phyloP scores from a whole-genome alignment of 2,113 vertebrate species.

The Ciconia boyciana region DNA sequence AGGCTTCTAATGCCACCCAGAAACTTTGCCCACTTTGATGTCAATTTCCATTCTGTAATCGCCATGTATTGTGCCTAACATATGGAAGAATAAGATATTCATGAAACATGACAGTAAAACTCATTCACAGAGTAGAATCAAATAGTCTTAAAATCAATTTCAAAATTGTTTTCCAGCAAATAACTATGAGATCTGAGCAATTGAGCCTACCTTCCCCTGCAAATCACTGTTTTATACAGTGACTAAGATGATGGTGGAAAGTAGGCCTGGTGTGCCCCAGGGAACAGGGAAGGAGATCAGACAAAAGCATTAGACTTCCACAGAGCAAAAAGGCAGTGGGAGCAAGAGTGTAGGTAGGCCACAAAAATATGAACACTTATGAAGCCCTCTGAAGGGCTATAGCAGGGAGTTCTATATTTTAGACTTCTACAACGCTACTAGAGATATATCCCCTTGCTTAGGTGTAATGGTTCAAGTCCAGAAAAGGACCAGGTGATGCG shows the following conservation, averaged over 20 bases:
- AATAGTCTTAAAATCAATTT: not conserved
- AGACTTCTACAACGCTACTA: not conserved
- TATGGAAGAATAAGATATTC: not conserved
- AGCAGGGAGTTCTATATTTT: not conserved
- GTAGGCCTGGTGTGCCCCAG: not conserved
- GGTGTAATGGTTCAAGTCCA: not conserved
- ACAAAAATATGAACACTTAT: not conserved
- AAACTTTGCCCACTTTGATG: not conserved
- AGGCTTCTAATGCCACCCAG: not conserved
- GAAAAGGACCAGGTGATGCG: not conserved
- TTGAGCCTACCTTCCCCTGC: not conserved
- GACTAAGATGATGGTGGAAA: not conserved
- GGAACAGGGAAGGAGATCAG: not conserved
- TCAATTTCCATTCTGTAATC: not conserved
- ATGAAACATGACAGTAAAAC: not conserved
- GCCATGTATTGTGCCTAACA: not conserved
- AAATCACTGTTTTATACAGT: not conserved
- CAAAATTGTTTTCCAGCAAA: not conserved
- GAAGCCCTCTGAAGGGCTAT: not conserved
- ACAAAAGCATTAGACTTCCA: not conserved
- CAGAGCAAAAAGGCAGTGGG: not conserved
- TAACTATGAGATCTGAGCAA: not conserved
- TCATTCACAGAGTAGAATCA: not conserved
- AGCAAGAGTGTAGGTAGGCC: not conserved
- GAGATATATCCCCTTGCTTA: not conserved